Percentiles rank a stretch among this genome's conserved stretches.
phyloP scores from a whole-genome alignment of 2,113 vertebrate species.

The Corythoichthys haematopterus region DNA sequence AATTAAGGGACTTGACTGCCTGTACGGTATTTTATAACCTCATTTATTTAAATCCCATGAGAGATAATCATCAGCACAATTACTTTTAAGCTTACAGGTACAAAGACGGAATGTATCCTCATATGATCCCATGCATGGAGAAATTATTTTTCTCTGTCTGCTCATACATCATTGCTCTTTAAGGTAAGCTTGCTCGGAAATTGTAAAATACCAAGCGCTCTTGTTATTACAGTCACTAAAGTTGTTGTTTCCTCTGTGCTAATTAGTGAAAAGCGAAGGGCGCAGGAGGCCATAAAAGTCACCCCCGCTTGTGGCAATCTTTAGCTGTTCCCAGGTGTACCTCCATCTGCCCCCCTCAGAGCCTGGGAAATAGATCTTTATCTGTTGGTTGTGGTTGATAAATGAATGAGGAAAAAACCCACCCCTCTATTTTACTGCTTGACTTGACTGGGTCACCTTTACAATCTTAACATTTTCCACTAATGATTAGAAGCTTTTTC shows the following conservation, averaged over 20 bases:
- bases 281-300: conserved; percentile 37
- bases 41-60: not conserved
- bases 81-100: not conserved
- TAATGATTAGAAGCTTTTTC: conserved; percentile 27
- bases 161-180: conserved; percentile 12
- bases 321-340: conserved; percentile 58
- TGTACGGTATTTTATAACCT: not conserved
- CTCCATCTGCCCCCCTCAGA: conserved; percentile 3
- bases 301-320: conserved; percentile 37
- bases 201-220: conserved; percentile 20
- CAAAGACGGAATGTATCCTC: not conserved
- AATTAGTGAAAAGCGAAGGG: conserved; percentile 47
- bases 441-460: conserved; percentile 46
- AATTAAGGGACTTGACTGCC: not conserved
- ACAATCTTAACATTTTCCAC: conserved; percentile 26
- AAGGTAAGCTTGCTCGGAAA: conserved; percentile 13
- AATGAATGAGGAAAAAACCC: not conserved
- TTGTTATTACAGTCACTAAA: conserved; percentile 30
- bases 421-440: not conserved
- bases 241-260: conserved; percentile 43
- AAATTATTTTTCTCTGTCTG: not conserved
- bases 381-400: conserved; percentile 20
- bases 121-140: conserved; percentile 2
- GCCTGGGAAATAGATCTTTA: conserved; percentile 62
- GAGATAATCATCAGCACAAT: conserved; percentile 3